phyloP scores from a whole-genome alignment of 1,140 invertebrate genomes.

The Bombus huntii region DNA sequence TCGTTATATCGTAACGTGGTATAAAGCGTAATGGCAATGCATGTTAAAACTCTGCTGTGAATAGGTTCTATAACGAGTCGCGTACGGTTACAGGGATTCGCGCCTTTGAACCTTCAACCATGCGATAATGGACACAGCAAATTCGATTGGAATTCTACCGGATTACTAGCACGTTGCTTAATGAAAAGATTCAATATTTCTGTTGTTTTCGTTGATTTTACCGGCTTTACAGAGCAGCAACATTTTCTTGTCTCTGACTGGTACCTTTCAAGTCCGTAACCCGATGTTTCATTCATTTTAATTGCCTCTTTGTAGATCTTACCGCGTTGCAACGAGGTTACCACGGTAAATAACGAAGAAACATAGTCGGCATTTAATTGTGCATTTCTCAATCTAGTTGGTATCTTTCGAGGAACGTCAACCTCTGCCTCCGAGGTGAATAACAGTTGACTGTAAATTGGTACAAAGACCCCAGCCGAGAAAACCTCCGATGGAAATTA shows the following conservation, averaged over 20 bases:
- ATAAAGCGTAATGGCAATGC: not conserved
- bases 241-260: not conserved
- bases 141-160: slow-evolving; percentile 39
- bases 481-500: not conserved
- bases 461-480: not conserved
- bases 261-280: not conserved
- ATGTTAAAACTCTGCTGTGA: not conserved
- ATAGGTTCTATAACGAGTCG: slow-evolving; percentile 21
- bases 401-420: slow-evolving; percentile 5
- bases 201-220: slow-evolving; percentile 33
- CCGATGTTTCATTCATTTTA: slow-evolving; percentile 65
- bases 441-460: slow-evolving; percentile 18
- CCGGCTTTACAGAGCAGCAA: slow-evolving; percentile 7
- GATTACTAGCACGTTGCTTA: slow-evolving; percentile 8
- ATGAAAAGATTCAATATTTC: slow-evolving; percentile 49
- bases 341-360: slow-evolving; percentile 41
- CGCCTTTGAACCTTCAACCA: slow-evolving; percentile 15
- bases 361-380: slow-evolving; percentile 50
- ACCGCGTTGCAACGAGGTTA: slow-evolving; percentile 12
- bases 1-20: not conserved
- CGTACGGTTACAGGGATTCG: not conserved
- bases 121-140: slow-evolving; percentile 34
- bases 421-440: not conserved
- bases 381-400: not conserved
- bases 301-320: slow-evolving; percentile 41